Evolutionary conservation across 2,797 vertebrate species (phyloP).

Genomic region (Okamejei kenojei): DNA sequence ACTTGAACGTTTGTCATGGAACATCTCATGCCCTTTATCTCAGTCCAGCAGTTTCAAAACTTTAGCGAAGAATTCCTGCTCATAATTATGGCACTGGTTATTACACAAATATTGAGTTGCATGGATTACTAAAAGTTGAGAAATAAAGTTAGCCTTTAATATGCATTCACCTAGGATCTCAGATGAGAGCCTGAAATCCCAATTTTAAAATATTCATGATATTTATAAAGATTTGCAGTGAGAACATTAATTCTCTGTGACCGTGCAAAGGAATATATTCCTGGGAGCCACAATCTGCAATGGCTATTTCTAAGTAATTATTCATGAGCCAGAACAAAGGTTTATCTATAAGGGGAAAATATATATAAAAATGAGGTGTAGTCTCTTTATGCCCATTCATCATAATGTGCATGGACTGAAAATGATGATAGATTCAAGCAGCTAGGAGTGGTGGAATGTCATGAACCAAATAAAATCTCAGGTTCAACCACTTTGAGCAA

Average conservation of each 20-base stretch:
- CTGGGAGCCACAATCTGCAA: background rate
- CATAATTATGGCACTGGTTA: background rate
- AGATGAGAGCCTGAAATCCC: background rate
- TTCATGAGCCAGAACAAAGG: background rate
- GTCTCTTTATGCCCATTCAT: too few relatives aligned
- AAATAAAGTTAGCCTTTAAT: too few relatives aligned
- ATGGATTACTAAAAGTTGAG: too few relatives aligned
- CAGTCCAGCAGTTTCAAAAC: background rate
- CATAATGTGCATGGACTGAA: too few relatives aligned
- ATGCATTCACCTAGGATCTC: background rate
- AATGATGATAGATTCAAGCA: too few relatives aligned
- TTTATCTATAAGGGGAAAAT: rapidly evolving
- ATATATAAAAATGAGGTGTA: rapidly evolving
- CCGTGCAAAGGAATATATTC: background rate
- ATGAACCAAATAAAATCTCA: too few relatives aligned
- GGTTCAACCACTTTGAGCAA: too few relatives aligned
- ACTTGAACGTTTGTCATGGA: background rate
- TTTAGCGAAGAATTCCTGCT: background rate
- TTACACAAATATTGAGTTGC: too few relatives aligned
- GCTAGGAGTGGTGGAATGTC: too few relatives aligned
- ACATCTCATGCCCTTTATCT: background rate
- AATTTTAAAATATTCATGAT: background rate
- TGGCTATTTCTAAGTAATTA: background rate
- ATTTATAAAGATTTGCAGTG: background rate
- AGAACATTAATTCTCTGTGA: background rate